These are phyloP conservation scores for Sinocyclocheilus maitianheensis DNA, from an alignment of 2,113 vertebrate genomes.

Conservation along the genomic window DNA sequence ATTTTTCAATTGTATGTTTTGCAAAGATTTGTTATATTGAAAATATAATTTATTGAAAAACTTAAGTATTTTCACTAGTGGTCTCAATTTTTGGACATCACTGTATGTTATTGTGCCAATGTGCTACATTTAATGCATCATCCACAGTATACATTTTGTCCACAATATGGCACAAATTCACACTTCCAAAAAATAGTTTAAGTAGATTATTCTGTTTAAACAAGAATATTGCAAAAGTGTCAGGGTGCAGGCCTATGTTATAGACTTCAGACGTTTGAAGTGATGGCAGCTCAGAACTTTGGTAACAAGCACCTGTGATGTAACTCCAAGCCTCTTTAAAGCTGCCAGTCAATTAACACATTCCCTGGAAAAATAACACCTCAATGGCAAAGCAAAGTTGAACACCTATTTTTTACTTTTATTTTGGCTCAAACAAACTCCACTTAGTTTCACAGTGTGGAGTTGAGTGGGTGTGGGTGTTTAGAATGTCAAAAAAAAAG, in stretches of 20 bases:
- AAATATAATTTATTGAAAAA: neutral
- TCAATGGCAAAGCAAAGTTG: conserved; percentile 42
- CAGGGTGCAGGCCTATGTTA: neutral
- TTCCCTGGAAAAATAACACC: conserved; percentile 53
- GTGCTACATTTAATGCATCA: neutral
- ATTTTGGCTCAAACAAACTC: conserved; percentile 32
- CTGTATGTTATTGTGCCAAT: neutral
- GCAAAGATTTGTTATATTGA: neutral
- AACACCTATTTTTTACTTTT: conserved; percentile 26
- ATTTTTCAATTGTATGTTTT: neutral
- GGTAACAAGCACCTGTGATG: conserved; percentile 42
- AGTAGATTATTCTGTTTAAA: neutral
- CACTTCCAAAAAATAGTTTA: neutral
- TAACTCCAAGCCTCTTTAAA: conserved; percentile 51
- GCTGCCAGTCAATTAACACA: conserved; percentile 55
- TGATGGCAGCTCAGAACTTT: conserved; percentile 44
- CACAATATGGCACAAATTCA: neutral
- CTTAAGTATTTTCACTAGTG: neutral
- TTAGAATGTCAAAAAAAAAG: neutral
- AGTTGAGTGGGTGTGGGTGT: conserved; percentile 1
- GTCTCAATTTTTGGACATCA: neutral
- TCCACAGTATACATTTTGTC: neutral
- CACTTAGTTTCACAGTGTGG: conserved; percentile 15
- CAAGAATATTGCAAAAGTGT: neutral
- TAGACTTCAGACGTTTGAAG: conserved; percentile 23